Base-by-base conservation (phyloP, 2,888 invertebrate species). In the Ormyrus labotus region DNA sequence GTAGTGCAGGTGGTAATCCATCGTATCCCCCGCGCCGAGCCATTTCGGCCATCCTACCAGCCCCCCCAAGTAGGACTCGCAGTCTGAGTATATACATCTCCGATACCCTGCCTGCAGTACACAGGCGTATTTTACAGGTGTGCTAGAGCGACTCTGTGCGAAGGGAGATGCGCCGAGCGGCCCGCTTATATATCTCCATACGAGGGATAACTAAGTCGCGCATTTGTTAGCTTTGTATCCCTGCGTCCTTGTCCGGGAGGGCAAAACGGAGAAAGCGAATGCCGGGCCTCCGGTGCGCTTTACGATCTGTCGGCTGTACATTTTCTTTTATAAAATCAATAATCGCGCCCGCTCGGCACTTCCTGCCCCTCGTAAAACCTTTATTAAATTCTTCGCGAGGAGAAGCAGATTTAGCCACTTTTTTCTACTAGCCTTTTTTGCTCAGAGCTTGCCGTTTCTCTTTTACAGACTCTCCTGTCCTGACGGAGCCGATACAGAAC, bases 401-500 rank as follows among this genome's bases (percentile, higher is more conserved):
- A 50, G 19, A 53, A n/a, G 47, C 72, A n/a, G 53, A 45, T n/a
- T 60, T 50, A 10, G 5, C 60, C 9, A 3, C 6, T 10, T 60
- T 3, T 51, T 47, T 69, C 45, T 48, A 51, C 58, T 55, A 19
- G 11, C 19, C n/a, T 47, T 64, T 64, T 63, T 64, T 19, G 7
- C 50, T 65, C 48, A 13, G 8, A 65, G 8, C 8, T 45, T 72
- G 45, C 2, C 51, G n/a, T 45, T 64, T 34, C 68, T 63, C 11
- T 63, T 63, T 78, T 68, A 55, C 93, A 94, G 94, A 94, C 90
- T 92, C 93, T 57, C 97, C 97, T 80, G 94, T 95, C 87, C 97
- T 97, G 90, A 96, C 96, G 83, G 97, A 97, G 89, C 95, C 96
- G 71, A 96, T 97, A 86, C 95, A 96, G 71, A 98, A 97, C 92